phyloP scores from a whole-genome alignment of 1,140 invertebrate species.

The Drosophila pseudoobscura region DNA sequence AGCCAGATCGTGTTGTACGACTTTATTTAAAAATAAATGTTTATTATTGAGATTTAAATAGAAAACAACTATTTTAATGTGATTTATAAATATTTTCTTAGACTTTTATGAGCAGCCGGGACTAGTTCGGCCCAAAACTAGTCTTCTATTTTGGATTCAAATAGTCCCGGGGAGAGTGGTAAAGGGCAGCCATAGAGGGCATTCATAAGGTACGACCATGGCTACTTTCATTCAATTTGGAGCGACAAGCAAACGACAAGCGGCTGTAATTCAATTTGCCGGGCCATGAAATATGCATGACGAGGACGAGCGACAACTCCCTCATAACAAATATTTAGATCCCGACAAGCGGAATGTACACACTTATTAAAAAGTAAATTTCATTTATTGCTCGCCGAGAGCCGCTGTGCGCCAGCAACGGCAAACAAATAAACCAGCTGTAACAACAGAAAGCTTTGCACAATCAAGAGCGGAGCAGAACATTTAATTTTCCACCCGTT shows the following conservation, averaged over 20 bases:
- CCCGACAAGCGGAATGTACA: constrained; percentile 45
- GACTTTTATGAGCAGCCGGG: too few relatives aligned
- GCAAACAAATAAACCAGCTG: constrained; percentile 48
- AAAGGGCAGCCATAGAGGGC: too few relatives aligned
- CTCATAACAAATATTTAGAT: constrained; percentile 60
- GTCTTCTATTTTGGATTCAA: too few relatives aligned
- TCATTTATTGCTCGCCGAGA: constrained; percentile 42
- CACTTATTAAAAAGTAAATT: constrained; percentile 62
- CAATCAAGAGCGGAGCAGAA: constrained; percentile 46
- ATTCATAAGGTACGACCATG: too few relatives aligned
- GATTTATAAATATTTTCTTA: too few relatives aligned
- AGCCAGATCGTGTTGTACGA: too few relatives aligned
- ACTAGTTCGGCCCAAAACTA: too few relatives aligned
- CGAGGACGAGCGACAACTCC: constrained; percentile 42
- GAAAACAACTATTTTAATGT: too few relatives aligned
- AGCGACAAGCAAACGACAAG: constrained; percentile 8
- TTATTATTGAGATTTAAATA: too few relatives aligned
- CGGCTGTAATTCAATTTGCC: constrained; percentile 59
- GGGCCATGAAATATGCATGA: constrained; percentile 57
- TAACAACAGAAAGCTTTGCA: constrained; percentile 56
- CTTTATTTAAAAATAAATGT: too few relatives aligned
- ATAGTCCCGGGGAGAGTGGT: too few relatives aligned
- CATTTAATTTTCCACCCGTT: constrained; percentile 54
- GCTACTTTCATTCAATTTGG: too few relatives aligned
- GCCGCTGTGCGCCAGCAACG: neutral